These are phyloP conservation scores for Heliopora coerulea DNA, from an alignment of 92 coral and sea anemone genomes.

Conservation along the genomic window DNA sequence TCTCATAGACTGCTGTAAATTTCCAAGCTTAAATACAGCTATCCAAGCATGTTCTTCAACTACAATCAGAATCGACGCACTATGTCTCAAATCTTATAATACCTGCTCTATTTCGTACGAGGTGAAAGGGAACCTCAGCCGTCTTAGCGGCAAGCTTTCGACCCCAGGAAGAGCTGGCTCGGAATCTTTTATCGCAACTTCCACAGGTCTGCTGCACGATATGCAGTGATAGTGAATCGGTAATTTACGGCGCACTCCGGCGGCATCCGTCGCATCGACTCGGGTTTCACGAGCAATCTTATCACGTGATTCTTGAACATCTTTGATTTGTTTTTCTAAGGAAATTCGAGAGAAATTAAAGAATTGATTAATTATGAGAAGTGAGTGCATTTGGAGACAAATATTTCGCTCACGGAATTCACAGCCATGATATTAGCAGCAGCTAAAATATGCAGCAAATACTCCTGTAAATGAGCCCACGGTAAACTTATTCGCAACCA, in stretches of 20 bases:
- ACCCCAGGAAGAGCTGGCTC: constrained; percentile 71
- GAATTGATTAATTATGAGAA: too few species aligned
- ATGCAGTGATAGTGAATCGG: constrained; percentile 83
- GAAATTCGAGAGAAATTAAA: not conserved
- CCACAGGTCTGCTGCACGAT: constrained; percentile 92
- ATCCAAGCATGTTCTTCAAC: too few species aligned
- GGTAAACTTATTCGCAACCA: too few species aligned
- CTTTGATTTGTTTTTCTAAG: constrained; percentile 84
- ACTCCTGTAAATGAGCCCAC: too few species aligned
- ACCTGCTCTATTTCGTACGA: constrained; percentile 95
- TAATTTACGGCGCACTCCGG: constrained; percentile 82
- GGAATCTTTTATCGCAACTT: constrained; percentile 57
- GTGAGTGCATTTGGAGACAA: too few species aligned
- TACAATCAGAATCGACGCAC: too few species aligned
- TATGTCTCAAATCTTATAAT: too few species aligned
- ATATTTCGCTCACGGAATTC: too few species aligned
- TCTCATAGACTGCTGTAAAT: too few species aligned
- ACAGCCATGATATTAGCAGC: too few species aligned
- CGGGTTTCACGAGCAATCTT: constrained; percentile 91
- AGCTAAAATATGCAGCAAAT: too few species aligned
- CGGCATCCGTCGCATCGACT: constrained; percentile 83
- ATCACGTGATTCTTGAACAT: constrained; percentile 85
- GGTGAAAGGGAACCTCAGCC: constrained; percentile 79
- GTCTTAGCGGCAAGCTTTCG: constrained; percentile 67
- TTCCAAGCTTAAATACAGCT: too few species aligned